Evolutionary conservation across 2,113 vertebrate species (phyloP).

Genomic region (Uria aalge): DNA sequence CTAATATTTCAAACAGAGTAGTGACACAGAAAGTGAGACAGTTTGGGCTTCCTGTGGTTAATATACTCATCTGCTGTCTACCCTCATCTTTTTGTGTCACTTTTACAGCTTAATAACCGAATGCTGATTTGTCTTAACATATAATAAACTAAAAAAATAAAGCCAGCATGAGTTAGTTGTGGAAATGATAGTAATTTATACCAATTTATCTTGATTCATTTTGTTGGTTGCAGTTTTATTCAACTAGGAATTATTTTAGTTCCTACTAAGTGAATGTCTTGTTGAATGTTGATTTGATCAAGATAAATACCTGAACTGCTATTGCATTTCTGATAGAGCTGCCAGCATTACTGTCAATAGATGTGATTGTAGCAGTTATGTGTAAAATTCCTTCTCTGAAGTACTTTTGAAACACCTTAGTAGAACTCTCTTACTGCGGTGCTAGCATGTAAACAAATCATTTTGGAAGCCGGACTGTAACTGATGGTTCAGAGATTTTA

Average conservation of each 20-base stretch:
- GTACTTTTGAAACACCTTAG: not conserved
- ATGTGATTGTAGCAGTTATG: not conserved
- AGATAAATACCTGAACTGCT: not conserved
- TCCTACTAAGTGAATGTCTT: not conserved
- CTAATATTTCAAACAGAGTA: not conserved
- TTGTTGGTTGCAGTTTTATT: not conserved
- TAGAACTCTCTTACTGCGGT: not conserved
- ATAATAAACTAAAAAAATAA: not conserved
- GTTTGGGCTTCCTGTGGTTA: not conserved
- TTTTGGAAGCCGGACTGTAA: not conserved
- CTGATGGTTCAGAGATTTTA: not conserved
- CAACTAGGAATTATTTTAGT: not conserved
- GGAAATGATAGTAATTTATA: not conserved
- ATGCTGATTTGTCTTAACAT: not conserved
- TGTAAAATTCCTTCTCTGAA: not conserved
- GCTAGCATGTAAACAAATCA: not conserved
- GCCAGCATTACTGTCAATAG: not conserved
- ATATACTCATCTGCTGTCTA: not conserved
- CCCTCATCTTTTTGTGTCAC: not conserved
- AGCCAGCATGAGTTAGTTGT: not conserved
- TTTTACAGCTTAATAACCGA: not conserved
- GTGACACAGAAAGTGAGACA: not conserved
- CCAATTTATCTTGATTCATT: not conserved
- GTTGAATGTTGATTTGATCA: not conserved
- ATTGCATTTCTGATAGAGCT: not conserved